phyloP scores from a whole-genome alignment of 2,797 vertebrate genomes.

The Carduelis carduelis region DNA sequence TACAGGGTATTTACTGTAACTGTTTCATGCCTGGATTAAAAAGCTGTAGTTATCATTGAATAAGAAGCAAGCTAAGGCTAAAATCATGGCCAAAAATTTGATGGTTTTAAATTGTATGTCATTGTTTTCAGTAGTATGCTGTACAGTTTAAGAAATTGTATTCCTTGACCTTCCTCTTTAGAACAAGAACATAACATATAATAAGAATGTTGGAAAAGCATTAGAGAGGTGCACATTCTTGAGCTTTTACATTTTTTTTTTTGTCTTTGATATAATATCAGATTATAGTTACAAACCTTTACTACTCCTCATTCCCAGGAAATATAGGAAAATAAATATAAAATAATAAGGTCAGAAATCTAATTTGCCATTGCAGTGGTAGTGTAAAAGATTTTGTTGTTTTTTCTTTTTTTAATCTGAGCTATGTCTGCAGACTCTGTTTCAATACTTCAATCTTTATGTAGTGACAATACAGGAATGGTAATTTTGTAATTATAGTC shows the following conservation, averaged over 20 bases:
- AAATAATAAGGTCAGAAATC: not conserved
- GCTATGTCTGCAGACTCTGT: not conserved
- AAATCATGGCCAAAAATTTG: rapidly evolving
- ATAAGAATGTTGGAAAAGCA: not conserved
- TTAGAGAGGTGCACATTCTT: not conserved
- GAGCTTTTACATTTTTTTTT: not conserved
- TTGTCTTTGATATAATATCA: not conserved
- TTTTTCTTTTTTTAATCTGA: not conserved
- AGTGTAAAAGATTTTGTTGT: not conserved
- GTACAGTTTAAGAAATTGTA: not conserved
- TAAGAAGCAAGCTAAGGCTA: not conserved
- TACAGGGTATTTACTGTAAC: not conserved
- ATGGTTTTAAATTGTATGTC: not conserved
- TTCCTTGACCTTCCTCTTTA: not conserved
- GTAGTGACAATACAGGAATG: not conserved
- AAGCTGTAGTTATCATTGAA: not conserved
- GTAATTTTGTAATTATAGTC: not conserved
- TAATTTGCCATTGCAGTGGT: not conserved
- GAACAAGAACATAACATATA: not conserved
- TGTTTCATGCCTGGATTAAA: not conserved
- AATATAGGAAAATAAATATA: not conserved
- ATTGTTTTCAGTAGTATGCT: not conserved
- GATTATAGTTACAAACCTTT: not conserved
- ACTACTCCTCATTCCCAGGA: not conserved
- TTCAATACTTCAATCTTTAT: not conserved